Base-by-base conservation (phyloP, 2,888 invertebrate species). In the Heliconius ismenius region DNA sequence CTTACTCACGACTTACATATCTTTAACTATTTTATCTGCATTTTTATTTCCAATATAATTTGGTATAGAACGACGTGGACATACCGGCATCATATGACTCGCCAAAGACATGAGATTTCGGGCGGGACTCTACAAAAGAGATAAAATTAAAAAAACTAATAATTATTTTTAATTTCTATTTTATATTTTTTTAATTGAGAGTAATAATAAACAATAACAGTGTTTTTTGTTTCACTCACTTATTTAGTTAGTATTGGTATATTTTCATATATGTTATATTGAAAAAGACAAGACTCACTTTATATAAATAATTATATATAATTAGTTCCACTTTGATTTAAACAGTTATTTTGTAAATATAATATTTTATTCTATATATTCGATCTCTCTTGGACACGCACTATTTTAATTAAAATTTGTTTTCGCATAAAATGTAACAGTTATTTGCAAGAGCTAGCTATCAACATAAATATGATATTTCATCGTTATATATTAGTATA, bases 41-140 rank as follows among this genome's bases (percentile, higher is more conserved):
- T 86, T 83, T 73, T 83, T 88, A 77, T 85, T 86, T 0, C 86
- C 86, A 69, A 84, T 88, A 15, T 89, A 91, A 78, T 91, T 91
- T 9, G 91, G 91, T 63, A 95, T 85, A 2, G 85, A 76, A 3
- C 87, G 83, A 0, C 94, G 90, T 1, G 91, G 92, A 13, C 86
- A 88, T 18, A 94, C 89, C 3, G 94, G 94, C 80, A 85, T 80
- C 90, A 92, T 92, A 78, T 89, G 87, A 10, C 90, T 87, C n/a
- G 89, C 88, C 49, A 93, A 79, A 0, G 94, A 92, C 90, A 91
- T 94, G 80, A 94, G 81, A 80, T 92, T 90, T 24, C 89, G 89
- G 28, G 79, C 81, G 3, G 92, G 89, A 76, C 83, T 84, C 93
- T 93, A 80, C 18, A 72, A 72, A 9, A 75, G 79, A 49, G 32